Conservation (phyloP, 2,888 invertebrate genomes). For the Microctonus brassicae region DNA sequence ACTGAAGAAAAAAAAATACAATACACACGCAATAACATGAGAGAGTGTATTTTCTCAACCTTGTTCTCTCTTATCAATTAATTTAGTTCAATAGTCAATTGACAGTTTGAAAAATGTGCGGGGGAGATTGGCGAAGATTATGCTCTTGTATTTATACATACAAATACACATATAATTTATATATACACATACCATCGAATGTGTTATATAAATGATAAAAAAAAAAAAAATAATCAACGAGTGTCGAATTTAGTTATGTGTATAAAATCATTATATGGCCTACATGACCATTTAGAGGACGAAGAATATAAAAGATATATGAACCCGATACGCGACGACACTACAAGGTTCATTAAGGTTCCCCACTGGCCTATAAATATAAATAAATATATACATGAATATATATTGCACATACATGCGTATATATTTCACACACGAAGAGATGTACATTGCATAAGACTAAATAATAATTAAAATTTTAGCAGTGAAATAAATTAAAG, state of each 20-base stretch:
- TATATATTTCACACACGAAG: too few relatives aligned
- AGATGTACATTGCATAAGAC: too few relatives aligned
- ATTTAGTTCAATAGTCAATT: conserved; percentile 35
- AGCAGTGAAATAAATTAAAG: too few relatives aligned
- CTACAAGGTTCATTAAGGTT: conserved; percentile 45
- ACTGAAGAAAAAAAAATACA: background rate
- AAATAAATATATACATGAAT: too few relatives aligned
- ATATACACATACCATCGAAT: conserved; percentile 12
- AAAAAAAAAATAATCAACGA: background rate
- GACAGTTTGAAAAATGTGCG: conserved; percentile 47
- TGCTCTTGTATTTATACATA: too few relatives aligned
- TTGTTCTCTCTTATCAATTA: background rate
- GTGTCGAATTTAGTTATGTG: background rate
- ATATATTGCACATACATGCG: too few relatives aligned
- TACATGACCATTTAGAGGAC: conserved; percentile 34
- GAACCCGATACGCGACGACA: conserved; percentile 45
- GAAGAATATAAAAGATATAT: conserved; percentile 55
- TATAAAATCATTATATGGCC: conserved; percentile 3
- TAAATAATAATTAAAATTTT: too few relatives aligned
- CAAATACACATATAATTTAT: too few relatives aligned
- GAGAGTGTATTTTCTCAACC: too few relatives aligned
- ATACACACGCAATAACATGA: background rate
- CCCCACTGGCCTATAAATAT: too few relatives aligned
- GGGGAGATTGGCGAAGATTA: conserved; percentile 38
- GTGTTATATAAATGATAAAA: background rate